Conservation (phyloP, 2,888 invertebrate species). For the Galerucella nymphaeae region DNA sequence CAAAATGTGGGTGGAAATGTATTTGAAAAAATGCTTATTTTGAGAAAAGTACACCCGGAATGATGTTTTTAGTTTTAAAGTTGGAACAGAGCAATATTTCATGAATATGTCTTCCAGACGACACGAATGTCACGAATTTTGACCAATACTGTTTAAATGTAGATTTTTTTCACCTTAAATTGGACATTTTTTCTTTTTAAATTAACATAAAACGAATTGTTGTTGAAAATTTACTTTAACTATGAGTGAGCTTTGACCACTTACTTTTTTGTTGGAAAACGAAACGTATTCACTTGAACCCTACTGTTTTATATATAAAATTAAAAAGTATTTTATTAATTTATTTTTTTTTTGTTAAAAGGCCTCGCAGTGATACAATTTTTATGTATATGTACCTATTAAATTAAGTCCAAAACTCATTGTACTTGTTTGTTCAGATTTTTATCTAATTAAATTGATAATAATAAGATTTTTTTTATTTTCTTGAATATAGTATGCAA, state of each 20-base stretch:
- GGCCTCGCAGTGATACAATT: constrained; percentile 58
- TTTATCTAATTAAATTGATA: constrained; percentile 45
- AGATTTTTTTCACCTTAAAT: too few species aligned
- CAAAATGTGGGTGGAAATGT: too few species aligned
- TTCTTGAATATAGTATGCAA: constrained; percentile 8
- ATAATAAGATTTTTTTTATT: constrained; percentile 20
- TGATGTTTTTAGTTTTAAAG: too few species aligned
- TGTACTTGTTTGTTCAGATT: constrained; percentile 59
- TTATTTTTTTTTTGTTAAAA: constrained; percentile 43
- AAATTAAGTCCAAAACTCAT: constrained; percentile 58
- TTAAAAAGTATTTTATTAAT: constrained; percentile 42
- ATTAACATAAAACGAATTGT: too few species aligned
- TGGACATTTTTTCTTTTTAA: too few species aligned
- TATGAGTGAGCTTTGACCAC: constrained; percentile 11
- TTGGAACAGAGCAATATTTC: too few species aligned
- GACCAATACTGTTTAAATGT: neutral
- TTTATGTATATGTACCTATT: constrained; percentile 49
- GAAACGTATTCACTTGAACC: neutral
- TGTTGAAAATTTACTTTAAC: neutral
- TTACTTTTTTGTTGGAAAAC: neutral
- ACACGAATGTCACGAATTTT: neutral
- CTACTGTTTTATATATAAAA: constrained; percentile 6
- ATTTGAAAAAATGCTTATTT: too few species aligned
- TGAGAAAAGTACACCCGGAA: too few species aligned
- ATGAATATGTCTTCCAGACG: neutral